Evolutionary conservation across 2,797 vertebrate genomes (phyloP), one percentile per base, ranked within the genome.

Genomic region (Tangara arthus): DNA sequence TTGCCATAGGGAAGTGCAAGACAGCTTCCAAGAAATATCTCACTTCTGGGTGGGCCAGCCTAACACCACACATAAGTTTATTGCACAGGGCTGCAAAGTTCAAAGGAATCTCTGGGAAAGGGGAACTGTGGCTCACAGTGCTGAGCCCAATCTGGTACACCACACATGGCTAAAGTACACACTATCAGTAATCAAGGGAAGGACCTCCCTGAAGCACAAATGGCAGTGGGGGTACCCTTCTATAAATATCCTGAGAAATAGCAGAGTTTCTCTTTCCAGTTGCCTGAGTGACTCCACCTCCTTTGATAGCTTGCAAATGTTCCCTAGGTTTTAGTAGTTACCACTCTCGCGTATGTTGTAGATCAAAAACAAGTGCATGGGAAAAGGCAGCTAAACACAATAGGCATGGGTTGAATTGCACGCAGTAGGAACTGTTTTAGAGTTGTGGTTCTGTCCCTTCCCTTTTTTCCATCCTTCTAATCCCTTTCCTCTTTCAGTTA

Each of bases 81-180:
- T 92, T 95, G 91, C 72, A 8, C 39, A 96, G 83, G 89, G 78
- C 91, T 89, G 82, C 71, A 97, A 92, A 97, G 97, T 97, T 97
- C 95, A 97, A 97, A 97, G 95, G 53, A 95, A 96, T 91, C 89
- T 95, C 87, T 84, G 60, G 95, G 96, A 96, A 94, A 95, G 93
- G 94, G 82, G 90, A 96, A 68, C 50, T 85, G 93, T 65, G 81
- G 87, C 73, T 94, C 89, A 46, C 76, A 57, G 83, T 50, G 73
- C 88, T 95, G 85, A 84, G 59, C 89, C 93, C 94, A 66, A 14
- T 95, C 96, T 90, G 93, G 95, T 96, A 77, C 88, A 69, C 97
- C 97, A 97, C 97, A 98, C 96, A 98, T 96, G 97, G 97, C 94
- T 97, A 96, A 97, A 97, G 96, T 92, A 97, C 94, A 97, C 96